Percentiles rank a stretch among this genome's conserved stretches.
phyloP scores from a whole-genome alignment of 2,888 invertebrate species.

The Mythimna albipuncta region DNA sequence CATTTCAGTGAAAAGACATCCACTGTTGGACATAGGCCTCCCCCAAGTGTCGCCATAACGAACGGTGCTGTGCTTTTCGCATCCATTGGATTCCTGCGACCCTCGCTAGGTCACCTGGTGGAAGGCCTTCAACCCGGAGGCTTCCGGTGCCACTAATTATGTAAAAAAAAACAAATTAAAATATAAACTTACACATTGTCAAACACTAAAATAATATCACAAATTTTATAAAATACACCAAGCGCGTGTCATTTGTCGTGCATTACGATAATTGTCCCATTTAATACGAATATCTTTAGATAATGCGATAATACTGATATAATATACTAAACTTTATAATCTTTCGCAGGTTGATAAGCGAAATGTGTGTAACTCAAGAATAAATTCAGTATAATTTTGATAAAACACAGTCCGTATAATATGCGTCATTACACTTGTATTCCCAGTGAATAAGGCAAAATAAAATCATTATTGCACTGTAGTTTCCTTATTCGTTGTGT shows the following conservation, averaged over 20 bases:
- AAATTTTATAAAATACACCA: not conserved
- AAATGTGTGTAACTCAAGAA: slow-evolving; percentile 17
- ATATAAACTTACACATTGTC: slow-evolving; percentile 47
- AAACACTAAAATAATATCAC: slow-evolving; percentile 19
- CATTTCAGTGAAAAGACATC: too few relatives aligned
- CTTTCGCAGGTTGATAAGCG: slow-evolving; percentile 2
- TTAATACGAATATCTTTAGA: slow-evolving; percentile 39
- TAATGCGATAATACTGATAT: slow-evolving; percentile 40
- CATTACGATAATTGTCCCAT: slow-evolving; percentile 27
- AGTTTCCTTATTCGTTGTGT: too few relatives aligned
- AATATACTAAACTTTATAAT: slow-evolving; percentile 29
- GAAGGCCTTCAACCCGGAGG: too few relatives aligned
- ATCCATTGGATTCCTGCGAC: too few relatives aligned
- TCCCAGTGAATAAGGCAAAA: too few relatives aligned
- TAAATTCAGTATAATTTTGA: slow-evolving; percentile 8
- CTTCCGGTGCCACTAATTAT: not conserved
- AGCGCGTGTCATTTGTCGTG: not conserved
- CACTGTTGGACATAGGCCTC: too few relatives aligned
- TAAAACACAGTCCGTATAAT: not conserved
- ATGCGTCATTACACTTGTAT: not conserved
- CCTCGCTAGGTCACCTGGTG: too few relatives aligned
- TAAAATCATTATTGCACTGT: too few relatives aligned
- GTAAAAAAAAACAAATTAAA: not conserved
- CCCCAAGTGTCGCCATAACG: too few relatives aligned
- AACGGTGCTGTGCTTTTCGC: too few relatives aligned